Conservation (phyloP, 2,113 vertebrate species). For the Lampris megalopsis region DNA sequence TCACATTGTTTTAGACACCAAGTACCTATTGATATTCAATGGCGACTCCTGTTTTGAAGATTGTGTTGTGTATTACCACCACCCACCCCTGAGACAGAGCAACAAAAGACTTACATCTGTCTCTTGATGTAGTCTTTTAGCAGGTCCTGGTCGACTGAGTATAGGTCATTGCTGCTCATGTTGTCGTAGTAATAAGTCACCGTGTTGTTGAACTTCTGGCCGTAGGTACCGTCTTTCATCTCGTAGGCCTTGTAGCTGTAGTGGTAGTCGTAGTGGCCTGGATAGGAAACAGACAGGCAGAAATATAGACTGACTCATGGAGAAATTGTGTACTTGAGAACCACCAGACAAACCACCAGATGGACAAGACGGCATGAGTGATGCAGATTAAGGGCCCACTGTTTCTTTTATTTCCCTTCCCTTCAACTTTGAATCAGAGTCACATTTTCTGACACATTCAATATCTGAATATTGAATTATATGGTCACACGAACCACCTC, state of each 20-base stretch:
- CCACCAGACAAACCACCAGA: too few species aligned
- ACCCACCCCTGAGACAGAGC: background rate
- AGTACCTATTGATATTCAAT: too few species aligned
- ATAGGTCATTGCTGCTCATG: slow-evolving; percentile 94
- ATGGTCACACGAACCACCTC: too few species aligned
- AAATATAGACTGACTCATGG: background rate
- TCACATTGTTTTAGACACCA: too few species aligned
- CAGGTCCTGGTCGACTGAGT: slow-evolving; percentile 92
- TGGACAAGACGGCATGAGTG: too few species aligned
- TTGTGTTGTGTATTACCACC: too few species aligned
- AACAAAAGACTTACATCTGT: slow-evolving; percentile 89
- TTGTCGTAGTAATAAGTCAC: slow-evolving; percentile 99
- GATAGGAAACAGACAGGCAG: background rate
- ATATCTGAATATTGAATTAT: too few species aligned
- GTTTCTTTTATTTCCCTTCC: too few species aligned
- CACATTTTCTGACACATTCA: too few species aligned
- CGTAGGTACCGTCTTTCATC: slow-evolving; percentile 86
- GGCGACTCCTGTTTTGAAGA: too few species aligned
- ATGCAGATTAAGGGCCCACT: too few species aligned
- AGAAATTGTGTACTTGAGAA: background rate
- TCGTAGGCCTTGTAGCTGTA: slow-evolving; percentile 93
- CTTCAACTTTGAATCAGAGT: too few species aligned
- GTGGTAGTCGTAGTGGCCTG: slow-evolving; percentile 95
- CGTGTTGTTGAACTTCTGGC: slow-evolving; percentile 90
- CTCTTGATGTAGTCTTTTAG: slow-evolving; percentile 99